Conservation (phyloP, 2,888 invertebrate genomes). For the Auanema sp. region DNA sequence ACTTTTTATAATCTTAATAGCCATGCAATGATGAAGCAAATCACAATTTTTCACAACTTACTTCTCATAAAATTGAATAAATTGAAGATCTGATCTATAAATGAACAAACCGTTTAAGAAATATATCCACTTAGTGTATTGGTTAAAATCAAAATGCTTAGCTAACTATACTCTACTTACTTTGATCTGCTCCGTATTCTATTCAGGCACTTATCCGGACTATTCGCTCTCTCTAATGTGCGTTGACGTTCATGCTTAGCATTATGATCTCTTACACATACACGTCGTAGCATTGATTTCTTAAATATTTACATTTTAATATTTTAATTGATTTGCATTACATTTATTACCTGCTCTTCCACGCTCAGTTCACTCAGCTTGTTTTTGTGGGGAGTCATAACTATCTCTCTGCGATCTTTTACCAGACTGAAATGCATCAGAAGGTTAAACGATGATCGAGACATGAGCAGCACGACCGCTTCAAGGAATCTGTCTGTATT, state of each 20-base stretch:
- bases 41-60: constrained; percentile 27
- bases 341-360: constrained; percentile 34
- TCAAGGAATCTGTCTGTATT: constrained; percentile 1
- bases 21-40: too few species aligned
- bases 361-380: constrained; percentile 48
- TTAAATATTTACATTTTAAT: constrained; percentile 12
- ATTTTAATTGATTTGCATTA: background rate
- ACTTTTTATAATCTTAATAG: too few species aligned
- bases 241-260: constrained; percentile 38
- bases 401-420: constrained; percentile 47
- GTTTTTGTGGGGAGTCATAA: constrained; percentile 62
- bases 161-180: constrained; percentile 18
- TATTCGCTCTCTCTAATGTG: constrained; percentile 39
- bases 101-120: background rate
- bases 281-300: constrained; percentile 46
- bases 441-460: background rate
- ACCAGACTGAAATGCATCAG: constrained; percentile 46
- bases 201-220: constrained; percentile 42
- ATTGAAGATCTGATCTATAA: constrained; percentile 44
- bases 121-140: background rate
- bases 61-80: constrained; percentile 45
- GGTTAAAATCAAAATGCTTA: constrained; percentile 1
- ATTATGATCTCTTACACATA: constrained; percentile 55
- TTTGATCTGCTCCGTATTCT: constrained; percentile 39
- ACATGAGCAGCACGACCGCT: too few species aligned